Conservation (phyloP, 2,113 vertebrate species). For the Pollimyrus isidori region DNA sequence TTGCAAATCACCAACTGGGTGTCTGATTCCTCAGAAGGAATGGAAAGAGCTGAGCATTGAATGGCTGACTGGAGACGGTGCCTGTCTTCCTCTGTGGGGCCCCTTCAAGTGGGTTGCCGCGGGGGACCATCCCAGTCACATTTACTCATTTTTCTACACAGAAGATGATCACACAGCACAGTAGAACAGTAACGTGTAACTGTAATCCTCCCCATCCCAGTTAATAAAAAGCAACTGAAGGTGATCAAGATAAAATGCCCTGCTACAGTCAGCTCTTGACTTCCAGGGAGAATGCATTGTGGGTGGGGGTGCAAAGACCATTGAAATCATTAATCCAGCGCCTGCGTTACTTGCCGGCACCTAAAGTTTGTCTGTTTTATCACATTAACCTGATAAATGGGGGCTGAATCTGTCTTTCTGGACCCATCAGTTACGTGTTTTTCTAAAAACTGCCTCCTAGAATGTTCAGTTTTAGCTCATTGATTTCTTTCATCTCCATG, state of each 20-base stretch:
- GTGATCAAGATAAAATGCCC: not conserved
- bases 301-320: conserved; percentile 27
- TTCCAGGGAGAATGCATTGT: not conserved
- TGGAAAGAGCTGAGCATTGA: not conserved
- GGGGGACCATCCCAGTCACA: not conserved
- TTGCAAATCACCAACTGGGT: not conserved
- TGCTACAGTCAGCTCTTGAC: not conserved
- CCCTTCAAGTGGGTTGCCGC: not conserved
- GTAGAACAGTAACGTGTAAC: not conserved
- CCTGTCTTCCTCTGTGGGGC: not conserved
- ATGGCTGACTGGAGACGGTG: not conserved
- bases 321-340: conserved; percentile 29
- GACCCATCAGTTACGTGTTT: not conserved
- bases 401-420: conserved; percentile 13
- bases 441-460: not conserved
- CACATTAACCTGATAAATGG: conserved; percentile 27
- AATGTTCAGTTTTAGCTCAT: not conserved
- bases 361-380: conserved; percentile 30
- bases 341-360: conserved; percentile 6
- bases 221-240: not conserved
- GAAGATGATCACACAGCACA: not conserved
- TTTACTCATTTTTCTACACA: not conserved
- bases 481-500: not conserved
- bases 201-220: not conserved
- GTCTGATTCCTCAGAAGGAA: not conserved